These are phyloP conservation scores for Sylvicola cinctus DNA, from an alignment of 2,888 invertebrate genomes.

Conservation along the genomic window DNA sequence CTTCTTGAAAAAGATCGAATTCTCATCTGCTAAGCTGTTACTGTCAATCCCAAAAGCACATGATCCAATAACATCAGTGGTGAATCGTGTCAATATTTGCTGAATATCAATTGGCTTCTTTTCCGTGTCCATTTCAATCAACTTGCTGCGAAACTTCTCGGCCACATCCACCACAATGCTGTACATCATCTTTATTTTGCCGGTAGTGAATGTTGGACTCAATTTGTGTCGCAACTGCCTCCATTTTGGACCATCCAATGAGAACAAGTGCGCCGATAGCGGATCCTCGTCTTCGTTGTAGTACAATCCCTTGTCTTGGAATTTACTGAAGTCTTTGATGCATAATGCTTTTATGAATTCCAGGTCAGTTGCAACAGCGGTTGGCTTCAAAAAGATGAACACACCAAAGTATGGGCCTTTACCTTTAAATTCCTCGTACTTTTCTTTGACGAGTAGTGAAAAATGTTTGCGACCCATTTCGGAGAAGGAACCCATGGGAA, in stretches of 20 bases:
- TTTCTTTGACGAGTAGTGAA: too few relatives aligned
- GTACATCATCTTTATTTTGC: slow-evolving; percentile 14
- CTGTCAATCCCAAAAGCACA: slow-evolving; percentile 21
- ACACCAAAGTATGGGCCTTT: too few relatives aligned
- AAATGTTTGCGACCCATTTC: too few relatives aligned
- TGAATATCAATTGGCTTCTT: slow-evolving; percentile 7
- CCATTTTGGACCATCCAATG: slow-evolving; percentile 9
- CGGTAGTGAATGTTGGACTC: slow-evolving; percentile 9
- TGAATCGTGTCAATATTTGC: slow-evolving; percentile 7
- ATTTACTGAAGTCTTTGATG: slow-evolving; percentile 7
- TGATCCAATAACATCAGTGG: slow-evolving; percentile 11
- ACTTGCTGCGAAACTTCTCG: slow-evolving; percentile 5
- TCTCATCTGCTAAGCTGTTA: slow-evolving; percentile 15
- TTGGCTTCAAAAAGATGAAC: too few relatives aligned
- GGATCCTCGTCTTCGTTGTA: slow-evolving; percentile 9
- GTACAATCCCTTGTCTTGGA: slow-evolving; percentile 9
- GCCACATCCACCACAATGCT: slow-evolving; percentile 13
- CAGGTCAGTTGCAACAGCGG: too few relatives aligned
- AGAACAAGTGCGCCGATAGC: slow-evolving; percentile 8
- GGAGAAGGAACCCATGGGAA: too few relatives aligned
- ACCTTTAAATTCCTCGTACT: too few relatives aligned
- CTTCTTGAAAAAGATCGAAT: slow-evolving; percentile 13
- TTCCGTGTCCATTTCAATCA: slow-evolving; percentile 1
- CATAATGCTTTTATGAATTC: slow-evolving; percentile 8
- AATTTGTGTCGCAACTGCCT: slow-evolving; percentile 7